Conservation (phyloP, 2,888 invertebrate species). For the Neocrepidodera transversa region DNA sequence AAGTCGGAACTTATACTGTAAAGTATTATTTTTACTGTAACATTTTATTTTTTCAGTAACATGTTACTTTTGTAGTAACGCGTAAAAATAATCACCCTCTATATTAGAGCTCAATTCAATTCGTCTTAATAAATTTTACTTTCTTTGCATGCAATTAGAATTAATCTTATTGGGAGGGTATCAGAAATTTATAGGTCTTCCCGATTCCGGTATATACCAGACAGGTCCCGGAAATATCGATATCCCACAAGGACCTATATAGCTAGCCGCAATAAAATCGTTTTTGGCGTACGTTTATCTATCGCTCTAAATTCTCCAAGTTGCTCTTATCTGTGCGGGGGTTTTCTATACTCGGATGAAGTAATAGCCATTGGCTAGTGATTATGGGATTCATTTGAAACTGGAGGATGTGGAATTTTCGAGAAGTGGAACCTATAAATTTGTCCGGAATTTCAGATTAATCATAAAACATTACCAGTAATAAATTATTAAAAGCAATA, state of each 20-base stretch:
- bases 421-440: background rate
- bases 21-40: too few species aligned
- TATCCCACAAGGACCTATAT: conserved; percentile 10
- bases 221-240: conserved; percentile 1
- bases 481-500: too few species aligned
- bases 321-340: conserved; percentile 22
- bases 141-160: conserved; percentile 44
- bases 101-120: conserved; percentile 37
- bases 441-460: conserved; percentile 1
- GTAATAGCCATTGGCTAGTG: conserved; percentile 27
- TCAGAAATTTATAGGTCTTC: conserved; percentile 42
- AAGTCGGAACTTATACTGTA: too few species aligned
- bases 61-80: too few species aligned
- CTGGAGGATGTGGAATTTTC: conserved; percentile 1
- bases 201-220: conserved; percentile 19
- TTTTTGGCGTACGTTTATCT: conserved; percentile 5
- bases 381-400: conserved; percentile 25
- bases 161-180: conserved; percentile 45
- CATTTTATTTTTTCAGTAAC: too few species aligned
- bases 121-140: conserved; percentile 43
- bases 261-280: conserved; percentile 1
- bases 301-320: background rate
- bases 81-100: conserved; percentile 9
- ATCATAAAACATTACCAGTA: too few species aligned
- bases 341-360: conserved; percentile 21